Conservation (phyloP, 2,888 invertebrate species). For the Himalopsyche kuldschensis region DNA sequence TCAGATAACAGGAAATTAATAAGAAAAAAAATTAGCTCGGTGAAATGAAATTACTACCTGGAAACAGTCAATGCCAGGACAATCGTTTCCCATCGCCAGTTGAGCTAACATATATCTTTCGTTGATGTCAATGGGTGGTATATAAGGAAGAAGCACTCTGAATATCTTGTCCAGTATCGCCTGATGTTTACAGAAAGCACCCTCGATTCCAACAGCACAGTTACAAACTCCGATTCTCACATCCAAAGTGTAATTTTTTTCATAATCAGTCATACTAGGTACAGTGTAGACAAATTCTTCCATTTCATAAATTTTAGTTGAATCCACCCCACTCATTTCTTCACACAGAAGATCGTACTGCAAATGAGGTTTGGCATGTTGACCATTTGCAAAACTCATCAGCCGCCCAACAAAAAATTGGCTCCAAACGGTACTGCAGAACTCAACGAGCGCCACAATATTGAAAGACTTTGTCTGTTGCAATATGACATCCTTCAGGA, state of each 20-base stretch:
- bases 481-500: background rate
- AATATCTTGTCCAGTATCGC: background rate
- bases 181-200: background rate
- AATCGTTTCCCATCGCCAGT: background rate
- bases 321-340: background rate
- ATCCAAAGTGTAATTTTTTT: background rate
- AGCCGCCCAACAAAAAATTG: background rate
- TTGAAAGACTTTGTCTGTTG: background rate
- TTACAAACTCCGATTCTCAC: background rate
- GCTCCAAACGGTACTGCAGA: background rate
- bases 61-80: background rate
- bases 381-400: background rate
- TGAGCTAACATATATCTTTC: background rate
- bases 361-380: background rate
- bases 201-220: background rate
- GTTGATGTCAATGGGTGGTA: background rate
- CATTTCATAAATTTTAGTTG: background rate
- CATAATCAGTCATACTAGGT: background rate
- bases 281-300: background rate
- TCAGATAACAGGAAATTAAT: no score
- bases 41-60: background rate
- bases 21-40: conserved; percentile 1
- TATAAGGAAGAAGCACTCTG: background rate
- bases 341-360: background rate
- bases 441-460: background rate